Conservation (phyloP, 1,140 invertebrate genomes). For the Zelostemma sp. region DNA sequence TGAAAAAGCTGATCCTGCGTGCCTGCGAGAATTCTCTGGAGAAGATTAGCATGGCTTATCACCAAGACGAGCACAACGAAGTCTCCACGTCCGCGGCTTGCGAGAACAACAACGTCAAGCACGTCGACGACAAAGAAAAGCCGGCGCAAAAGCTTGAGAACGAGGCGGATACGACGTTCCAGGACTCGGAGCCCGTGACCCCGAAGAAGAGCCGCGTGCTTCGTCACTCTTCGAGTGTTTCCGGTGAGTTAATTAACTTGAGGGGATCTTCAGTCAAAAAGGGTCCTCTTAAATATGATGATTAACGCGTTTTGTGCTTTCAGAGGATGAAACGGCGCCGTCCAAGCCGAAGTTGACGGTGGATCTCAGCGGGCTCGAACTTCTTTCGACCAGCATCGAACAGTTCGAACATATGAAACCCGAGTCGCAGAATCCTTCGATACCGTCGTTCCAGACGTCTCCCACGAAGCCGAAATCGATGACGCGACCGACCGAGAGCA, state of each 20-base stretch:
- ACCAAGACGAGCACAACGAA: constrained; percentile 6
- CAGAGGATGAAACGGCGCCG: constrained; percentile 10
- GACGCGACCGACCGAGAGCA: constrained; percentile 52
- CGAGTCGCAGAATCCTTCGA: constrained; percentile 23
- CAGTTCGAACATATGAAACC: constrained; percentile 73
- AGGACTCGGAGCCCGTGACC: constrained; percentile 10
- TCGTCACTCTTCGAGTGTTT: background rate
- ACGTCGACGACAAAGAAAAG: constrained; percentile 11
- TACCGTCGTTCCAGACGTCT: constrained; percentile 35
- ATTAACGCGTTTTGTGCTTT: too few relatives aligned
- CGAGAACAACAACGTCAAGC: constrained; percentile 18
- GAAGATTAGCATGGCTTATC: constrained; percentile 35
- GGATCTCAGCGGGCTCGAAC: constrained; percentile 83
- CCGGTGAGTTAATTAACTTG: background rate
- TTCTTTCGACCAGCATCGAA: constrained; percentile 85
- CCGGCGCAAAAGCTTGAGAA: constrained; percentile 1
- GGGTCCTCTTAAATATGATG: background rate
- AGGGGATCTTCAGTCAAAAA: too few relatives aligned
- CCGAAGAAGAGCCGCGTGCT: background rate
- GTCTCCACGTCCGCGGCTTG: constrained; percentile 5
- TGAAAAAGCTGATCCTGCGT: constrained; percentile 59
- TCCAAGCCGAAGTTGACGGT: constrained; percentile 61
- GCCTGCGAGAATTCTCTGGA: constrained; percentile 53
- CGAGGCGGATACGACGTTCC: constrained; percentile 25
- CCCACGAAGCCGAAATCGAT: constrained; percentile 45